A percentile compares a stretch with the other conserved stretches of the same genome.
Conservation (phyloP, 2,888 invertebrate genomes). For the Ichneumoninae sp. region DNA sequence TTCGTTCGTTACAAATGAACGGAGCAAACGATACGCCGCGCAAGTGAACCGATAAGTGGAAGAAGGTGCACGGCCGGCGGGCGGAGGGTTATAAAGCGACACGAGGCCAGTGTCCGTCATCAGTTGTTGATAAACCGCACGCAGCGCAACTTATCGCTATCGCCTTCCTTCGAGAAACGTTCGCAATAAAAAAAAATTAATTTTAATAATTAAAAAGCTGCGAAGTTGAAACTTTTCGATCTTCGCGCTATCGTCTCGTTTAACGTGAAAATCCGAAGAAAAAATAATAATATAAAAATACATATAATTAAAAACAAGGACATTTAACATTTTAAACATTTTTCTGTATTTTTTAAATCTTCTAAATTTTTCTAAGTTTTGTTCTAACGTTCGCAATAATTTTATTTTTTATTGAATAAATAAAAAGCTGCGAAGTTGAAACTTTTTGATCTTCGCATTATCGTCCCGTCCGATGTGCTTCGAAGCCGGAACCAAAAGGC, state of each 20-base stretch:
- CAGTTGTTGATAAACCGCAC: slow-evolving; percentile 59
- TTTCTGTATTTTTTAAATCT: too few species aligned
- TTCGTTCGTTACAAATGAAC: slow-evolving; percentile 75
- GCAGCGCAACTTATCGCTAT: slow-evolving; percentile 8
- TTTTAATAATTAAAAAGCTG: not conserved
- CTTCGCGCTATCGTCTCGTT: too few species aligned
- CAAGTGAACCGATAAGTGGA: slow-evolving; percentile 79
- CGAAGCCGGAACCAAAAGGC: too few species aligned
- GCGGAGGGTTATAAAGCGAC: slow-evolving; percentile 66
- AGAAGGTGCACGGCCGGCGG: slow-evolving; percentile 70
- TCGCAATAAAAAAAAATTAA: not conserved
- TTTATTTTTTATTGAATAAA: not conserved
- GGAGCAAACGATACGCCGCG: slow-evolving; percentile 73
- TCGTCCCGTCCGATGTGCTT: too few species aligned
- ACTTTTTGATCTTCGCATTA: too few species aligned
- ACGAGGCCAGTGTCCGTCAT: slow-evolving; percentile 50
- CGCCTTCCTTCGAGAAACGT: not conserved
- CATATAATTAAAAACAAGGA: too few species aligned
- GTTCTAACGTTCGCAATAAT: not conserved
- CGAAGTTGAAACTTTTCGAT: too few species aligned
- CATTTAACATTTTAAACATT: too few species aligned
- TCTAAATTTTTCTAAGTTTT: too few species aligned
- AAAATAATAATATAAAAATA: not conserved
- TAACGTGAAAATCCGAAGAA: not conserved
- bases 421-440: too few species aligned